Evolutionary conservation across 1,140 invertebrate genomes (phyloP).

Genomic region (Propsilocerus akamusi): DNA sequence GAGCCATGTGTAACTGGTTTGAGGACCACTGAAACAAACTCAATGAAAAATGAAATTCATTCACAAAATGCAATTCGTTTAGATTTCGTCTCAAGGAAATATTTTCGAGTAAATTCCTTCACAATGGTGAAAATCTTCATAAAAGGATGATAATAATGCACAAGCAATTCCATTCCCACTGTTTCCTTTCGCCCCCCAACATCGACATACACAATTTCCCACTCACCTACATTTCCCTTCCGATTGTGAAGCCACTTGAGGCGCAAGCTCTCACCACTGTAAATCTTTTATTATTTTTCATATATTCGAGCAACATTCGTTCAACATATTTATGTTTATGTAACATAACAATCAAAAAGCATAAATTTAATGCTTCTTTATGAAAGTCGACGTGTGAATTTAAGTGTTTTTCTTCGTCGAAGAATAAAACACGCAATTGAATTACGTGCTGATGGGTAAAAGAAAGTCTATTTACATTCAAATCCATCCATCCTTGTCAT

Average conservation of each 20-base stretch:
- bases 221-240: background rate
- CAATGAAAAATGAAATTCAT: too few relatives aligned
- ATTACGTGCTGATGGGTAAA: too few relatives aligned
- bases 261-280: background rate
- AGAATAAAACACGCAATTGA: background rate
- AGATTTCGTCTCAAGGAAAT: background rate
- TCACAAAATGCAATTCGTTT: too few relatives aligned
- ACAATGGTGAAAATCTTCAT: background rate
- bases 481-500: too few relatives aligned
- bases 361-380: background rate
- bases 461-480: too few relatives aligned
- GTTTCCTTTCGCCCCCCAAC: background rate
- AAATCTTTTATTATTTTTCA: background rate
- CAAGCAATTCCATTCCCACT: background rate
- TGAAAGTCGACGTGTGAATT: background rate
- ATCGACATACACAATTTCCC: background rate
- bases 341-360: background rate
- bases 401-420: background rate
- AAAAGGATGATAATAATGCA: background rate
- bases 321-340: background rate
- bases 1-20: too few relatives aligned
- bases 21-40: too few relatives aligned
- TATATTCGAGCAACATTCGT: background rate
- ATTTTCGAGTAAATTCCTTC: background rate
- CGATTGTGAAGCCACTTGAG: background rate